Percentiles rank a stretch among this genome's conserved stretches.
phyloP scores from a whole-genome alignment of 2,888 invertebrate genomes.

The Phortica magna region DNA sequence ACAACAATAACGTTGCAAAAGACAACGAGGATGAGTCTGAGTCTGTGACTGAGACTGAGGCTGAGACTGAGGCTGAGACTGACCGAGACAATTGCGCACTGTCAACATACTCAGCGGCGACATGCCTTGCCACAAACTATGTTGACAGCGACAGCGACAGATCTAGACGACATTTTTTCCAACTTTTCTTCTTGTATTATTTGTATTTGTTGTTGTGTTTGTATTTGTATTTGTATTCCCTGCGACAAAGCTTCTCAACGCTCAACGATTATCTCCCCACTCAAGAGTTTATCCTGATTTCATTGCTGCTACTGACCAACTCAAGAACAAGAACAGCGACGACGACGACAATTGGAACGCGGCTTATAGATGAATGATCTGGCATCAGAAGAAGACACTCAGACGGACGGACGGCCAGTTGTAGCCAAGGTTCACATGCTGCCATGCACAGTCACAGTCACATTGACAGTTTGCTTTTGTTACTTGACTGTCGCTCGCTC shows the following conservation, averaged over 20 bases:
- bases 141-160: conserved; percentile 74
- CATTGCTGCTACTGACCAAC: conserved; percentile 24
- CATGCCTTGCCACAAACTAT: conserved; percentile 71
- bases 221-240: background rate
- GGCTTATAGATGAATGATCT: conserved; percentile 23
- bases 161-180: conserved; percentile 64
- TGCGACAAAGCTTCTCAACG: conserved; percentile 1
- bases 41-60: conserved; percentile 56
- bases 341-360: conserved; percentile 22
- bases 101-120: conserved; percentile 58
- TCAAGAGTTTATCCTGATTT: conserved; percentile 17
- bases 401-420: conserved; percentile 13
- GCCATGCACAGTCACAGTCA: background rate
- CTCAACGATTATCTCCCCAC: conserved; percentile 7
- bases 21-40: conserved; percentile 32
- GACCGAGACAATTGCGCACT: conserved; percentile 66
- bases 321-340: conserved; percentile 6
- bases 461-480: conserved; percentile 25
- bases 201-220: conserved; percentile 5
- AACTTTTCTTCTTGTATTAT: background rate
- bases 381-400: too few relatives aligned
- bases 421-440: conserved; percentile 23
- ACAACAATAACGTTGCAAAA: conserved; percentile 37
- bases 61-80: background rate
- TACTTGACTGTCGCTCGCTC: conserved; percentile 18